These are phyloP conservation scores for Trichacis sp. DNA, from an alignment of 2,888 invertebrate species.

Conservation along the genomic window DNA sequence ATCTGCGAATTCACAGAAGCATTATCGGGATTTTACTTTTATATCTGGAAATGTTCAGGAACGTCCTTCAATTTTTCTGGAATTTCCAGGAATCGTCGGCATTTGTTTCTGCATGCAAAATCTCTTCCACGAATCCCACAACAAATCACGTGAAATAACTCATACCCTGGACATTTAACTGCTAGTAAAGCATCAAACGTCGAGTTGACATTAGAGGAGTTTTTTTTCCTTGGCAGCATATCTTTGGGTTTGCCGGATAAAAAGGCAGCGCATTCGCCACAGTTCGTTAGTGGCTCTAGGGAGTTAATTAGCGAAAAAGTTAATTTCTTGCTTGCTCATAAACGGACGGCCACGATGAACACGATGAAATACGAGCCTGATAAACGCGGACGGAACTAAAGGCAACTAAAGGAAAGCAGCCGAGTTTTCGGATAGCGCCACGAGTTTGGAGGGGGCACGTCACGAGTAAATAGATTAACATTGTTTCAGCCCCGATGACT, in stretches of 20 bases:
- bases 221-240: constrained; percentile 8
- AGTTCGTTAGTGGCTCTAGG: constrained; percentile 64
- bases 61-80: too few species aligned
- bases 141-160: too few species aligned
- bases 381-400: constrained; percentile 58
- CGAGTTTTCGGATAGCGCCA: constrained; percentile 55
- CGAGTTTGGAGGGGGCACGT: constrained; percentile 41
- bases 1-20: too few species aligned
- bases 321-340: constrained; percentile 65
- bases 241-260: constrained; percentile 28
- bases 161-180: too few species aligned
- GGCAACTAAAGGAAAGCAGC: constrained; percentile 47
- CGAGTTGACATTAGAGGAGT: too few species aligned
- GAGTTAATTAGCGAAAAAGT: constrained; percentile 68
- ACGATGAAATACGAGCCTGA: constrained; percentile 67
- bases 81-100: too few species aligned
- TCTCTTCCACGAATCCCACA: too few species aligned
- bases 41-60: too few species aligned
- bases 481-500: constrained; percentile 54
- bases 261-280: constrained; percentile 50
- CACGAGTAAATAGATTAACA: constrained; percentile 62
- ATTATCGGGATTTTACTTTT: too few species aligned
- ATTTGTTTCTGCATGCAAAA: too few species aligned
- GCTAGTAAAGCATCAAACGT: too few species aligned
- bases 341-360: constrained; percentile 64